A percentile compares a stretch with the other conserved stretches of the same genome.
Conservation (phyloP, 23 tunicate genomes). For the Styela plicata region DNA sequence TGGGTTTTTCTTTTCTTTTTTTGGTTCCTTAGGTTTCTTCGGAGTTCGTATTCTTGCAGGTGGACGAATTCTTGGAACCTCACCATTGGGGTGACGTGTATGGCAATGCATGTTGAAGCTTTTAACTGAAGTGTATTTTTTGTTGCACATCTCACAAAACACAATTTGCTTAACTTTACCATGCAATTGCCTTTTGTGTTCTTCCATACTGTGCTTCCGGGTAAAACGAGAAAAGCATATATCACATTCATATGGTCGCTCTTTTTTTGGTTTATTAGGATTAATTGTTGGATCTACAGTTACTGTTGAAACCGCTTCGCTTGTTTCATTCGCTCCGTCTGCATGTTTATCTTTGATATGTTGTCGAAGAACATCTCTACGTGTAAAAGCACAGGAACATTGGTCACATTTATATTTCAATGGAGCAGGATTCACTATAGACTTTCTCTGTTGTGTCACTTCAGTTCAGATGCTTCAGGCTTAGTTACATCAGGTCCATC, state of each 20-base stretch:
- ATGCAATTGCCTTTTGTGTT: not conserved
- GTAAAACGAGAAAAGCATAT: constrained; percentile 2
- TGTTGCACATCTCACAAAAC: not conserved
- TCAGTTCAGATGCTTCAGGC: too few species aligned
- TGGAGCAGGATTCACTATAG: not conserved
- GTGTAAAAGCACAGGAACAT: not conserved
- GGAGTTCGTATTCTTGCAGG: not conserved
- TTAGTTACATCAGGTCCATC: not conserved
- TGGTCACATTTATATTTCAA: not conserved
- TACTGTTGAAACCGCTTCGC: not conserved
- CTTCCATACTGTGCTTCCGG: constrained; percentile 24
- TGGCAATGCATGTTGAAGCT: constrained; percentile 7
- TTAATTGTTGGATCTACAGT: not conserved
- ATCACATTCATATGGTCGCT: constrained; percentile 8
- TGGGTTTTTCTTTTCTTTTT: too few species aligned
- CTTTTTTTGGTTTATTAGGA: not conserved
- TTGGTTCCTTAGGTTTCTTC: not conserved
- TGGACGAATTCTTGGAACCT: not conserved
- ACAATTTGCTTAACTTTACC: not conserved
- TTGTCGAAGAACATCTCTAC: not conserved
- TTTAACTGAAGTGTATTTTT: not conserved
- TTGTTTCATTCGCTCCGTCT: not conserved
- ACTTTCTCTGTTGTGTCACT: not conserved
- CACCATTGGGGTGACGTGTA: not conserved
- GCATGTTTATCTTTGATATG: not conserved